Base-by-base conservation (phyloP, 2,797 vertebrate genomes). In the Periparus ater region DNA sequence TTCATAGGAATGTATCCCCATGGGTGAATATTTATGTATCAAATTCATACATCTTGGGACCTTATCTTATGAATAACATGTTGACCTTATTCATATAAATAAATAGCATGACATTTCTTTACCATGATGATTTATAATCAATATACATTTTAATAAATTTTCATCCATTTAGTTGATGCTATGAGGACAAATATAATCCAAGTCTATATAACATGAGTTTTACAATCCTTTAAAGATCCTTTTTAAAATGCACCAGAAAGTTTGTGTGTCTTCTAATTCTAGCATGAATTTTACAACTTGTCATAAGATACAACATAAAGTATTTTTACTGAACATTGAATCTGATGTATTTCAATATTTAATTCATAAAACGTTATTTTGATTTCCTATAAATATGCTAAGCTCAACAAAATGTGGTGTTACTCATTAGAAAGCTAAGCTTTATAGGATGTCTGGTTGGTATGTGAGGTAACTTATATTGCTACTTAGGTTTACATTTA, bases 401-500 rank as follows among this genome's bases (percentile, higher is more conserved):
- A 55, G 30, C 67, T 96, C 89, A 93, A 86, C 91, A 91, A 71
- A 96, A 73, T 22, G 21, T n/a, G 4, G 32, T 65, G 70, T 83
- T 82, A 76, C 84, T 94, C 82, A 92, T 95, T 92, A 94, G 89
- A 95, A 95, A 93, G 61, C 55, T 75, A 80, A 78, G 51, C 83
- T 95, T 95, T 88, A 85, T 86, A 75, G 62, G 29, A 88, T 90
- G 47, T 62, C 76, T 91, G 67, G 34, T 77, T 89, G 67, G 80
- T 81, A 88, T 92, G 75, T 93, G 87, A 92, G 53, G 83, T 96
- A 92, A 94, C 88, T 88, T 93, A 89, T 47, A 92, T 95, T 85
- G 80, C 71, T 94, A 79, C 93, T 93, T 94, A 63, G 25, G 77
- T 73, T 95, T 95, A 95, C 79, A 68, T 96, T 92, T 96, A 95